These are phyloP conservation scores for Alexandromys oeconomus DNA, from an alignment of 2,797 vertebrate species.

Conservation along the genomic window DNA sequence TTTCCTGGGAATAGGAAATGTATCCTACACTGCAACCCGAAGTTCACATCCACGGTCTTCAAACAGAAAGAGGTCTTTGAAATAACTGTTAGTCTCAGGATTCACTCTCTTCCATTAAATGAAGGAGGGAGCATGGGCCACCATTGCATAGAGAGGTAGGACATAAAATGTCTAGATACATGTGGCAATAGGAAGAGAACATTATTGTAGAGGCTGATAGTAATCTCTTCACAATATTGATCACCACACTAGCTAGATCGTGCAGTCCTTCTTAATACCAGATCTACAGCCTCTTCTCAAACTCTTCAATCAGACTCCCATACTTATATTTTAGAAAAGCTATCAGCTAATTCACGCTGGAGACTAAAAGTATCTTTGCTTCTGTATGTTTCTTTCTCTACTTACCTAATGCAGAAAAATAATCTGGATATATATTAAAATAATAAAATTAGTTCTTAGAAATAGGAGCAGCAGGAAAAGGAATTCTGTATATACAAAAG, in stretches of 20 bases:
- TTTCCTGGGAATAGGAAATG: neutral
- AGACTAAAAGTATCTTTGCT: neutral
- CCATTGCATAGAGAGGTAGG: accelerated
- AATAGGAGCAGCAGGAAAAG: conserved; percentile 23
- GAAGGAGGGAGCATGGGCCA: accelerated
- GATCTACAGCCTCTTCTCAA: neutral
- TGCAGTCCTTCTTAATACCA: neutral
- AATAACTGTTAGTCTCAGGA: neutral
- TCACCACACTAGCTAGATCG: neutral
- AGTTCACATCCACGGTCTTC: neutral
- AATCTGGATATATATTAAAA: conserved; percentile 8
- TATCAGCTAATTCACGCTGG: neutral
- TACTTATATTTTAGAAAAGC: neutral
- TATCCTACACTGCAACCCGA: no score
- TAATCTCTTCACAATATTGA: neutral
- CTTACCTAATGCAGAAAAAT: neutral
- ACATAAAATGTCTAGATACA: neutral
- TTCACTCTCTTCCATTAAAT: neutral
- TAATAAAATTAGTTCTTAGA: conserved; percentile 34
- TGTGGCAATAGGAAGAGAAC: neutral
- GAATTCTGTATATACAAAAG: conserved; percentile 37
- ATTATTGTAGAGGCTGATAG: neutral
- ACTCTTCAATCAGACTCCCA: neutral
- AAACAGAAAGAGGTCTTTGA: neutral
- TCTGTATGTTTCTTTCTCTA: neutral